Evolutionary conservation across 1,140 invertebrate genomes (phyloP), one percentile per base, ranked within the genome.

Genomic region (Homarus americanus): DNA sequence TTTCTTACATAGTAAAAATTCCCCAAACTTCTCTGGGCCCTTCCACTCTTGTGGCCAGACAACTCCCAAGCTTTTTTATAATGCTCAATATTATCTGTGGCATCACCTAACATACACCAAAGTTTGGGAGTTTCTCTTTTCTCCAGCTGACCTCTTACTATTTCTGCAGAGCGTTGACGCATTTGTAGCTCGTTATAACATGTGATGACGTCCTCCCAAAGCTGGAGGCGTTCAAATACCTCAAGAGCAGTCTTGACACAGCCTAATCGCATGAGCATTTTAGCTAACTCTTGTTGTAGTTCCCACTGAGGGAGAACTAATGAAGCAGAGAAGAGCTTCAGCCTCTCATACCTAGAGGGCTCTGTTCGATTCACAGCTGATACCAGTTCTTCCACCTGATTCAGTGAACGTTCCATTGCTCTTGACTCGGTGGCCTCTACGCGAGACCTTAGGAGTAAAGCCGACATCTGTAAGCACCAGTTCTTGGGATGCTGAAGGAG

Each of bases 141-240:
- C 9, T 96, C 95, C 82, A 99, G 94, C 94, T 98, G 96, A 94
- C 98, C 96, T 78, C 96, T 94, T 92, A 99, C 98, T 83, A 99
- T 95, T 94, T 98, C 97, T 40, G 97, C 97, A 15, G 98, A 98
- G 38, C 91, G 98, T 93, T 98, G 97, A 44, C 96, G 95, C 92
- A 98, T 95, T 92, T 98, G 96, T 72, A 99, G 94, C 91, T 96
- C 95, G 69, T 97, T 97, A 93, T 99, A 99, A 95, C 98, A 99
- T 1, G 96, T 95, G 91, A 99, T 97, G 28, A 98, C 97, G 94
- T 99, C 96, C 93, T 99, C 97, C 98, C 98, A 99, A n/a, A 97
- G 94, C 91, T 97, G 95, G 15, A 99, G 95, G 76, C 96, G 94
- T 34, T 97, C 95, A 94, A 96, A 99, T 49, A 98, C 95, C 92